phyloP scores from a whole-genome alignment of 1,140 invertebrate species.

The Drosophila paulistorum region DNA sequence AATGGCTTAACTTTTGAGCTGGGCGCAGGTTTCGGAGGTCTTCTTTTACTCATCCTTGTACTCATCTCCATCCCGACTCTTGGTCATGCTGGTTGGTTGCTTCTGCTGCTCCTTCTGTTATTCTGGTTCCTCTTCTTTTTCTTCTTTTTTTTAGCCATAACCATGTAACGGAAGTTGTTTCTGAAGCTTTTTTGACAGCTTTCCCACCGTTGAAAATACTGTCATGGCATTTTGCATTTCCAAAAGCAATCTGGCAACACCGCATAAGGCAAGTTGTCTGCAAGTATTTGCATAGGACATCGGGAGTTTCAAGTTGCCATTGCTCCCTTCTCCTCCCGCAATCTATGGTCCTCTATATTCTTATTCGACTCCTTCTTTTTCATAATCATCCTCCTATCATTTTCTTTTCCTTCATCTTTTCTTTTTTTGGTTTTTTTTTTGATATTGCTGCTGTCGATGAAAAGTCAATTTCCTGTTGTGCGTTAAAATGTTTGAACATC shows the following conservation, averaged over 20 bases:
- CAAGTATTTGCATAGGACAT: constrained; percentile 74
- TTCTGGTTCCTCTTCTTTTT: not conserved
- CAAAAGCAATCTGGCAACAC: constrained; percentile 66
- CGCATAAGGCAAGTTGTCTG: constrained; percentile 59
- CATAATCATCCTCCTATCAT: not conserved
- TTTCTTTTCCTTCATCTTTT: not conserved
- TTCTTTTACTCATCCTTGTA: constrained; percentile 22
- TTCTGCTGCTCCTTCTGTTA: not conserved
- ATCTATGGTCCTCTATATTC: too few relatives aligned
- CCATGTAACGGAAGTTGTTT: constrained; percentile 74
- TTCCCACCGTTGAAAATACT: constrained; percentile 42
- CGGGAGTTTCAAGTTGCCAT: constrained; percentile 3
- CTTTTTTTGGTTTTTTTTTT: constrained; percentile 3
- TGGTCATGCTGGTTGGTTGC: not conserved
- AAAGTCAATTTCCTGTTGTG: constrained; percentile 78
- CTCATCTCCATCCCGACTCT: not conserved
- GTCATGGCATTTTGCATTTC: constrained; percentile 44
- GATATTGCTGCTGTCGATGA: constrained; percentile 62
- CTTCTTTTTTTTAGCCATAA: constrained; percentile 3
- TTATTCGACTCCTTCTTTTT: not conserved
- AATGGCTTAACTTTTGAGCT: constrained; percentile 78
- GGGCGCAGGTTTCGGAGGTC: constrained; percentile 31
- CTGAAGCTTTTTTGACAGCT: constrained; percentile 76
- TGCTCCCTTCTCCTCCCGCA: not conserved
- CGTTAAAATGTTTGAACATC: constrained; percentile 64